Evolutionary conservation across 2,797 vertebrate species (phyloP).

Genomic region (Glossophaga mutica): DNA sequence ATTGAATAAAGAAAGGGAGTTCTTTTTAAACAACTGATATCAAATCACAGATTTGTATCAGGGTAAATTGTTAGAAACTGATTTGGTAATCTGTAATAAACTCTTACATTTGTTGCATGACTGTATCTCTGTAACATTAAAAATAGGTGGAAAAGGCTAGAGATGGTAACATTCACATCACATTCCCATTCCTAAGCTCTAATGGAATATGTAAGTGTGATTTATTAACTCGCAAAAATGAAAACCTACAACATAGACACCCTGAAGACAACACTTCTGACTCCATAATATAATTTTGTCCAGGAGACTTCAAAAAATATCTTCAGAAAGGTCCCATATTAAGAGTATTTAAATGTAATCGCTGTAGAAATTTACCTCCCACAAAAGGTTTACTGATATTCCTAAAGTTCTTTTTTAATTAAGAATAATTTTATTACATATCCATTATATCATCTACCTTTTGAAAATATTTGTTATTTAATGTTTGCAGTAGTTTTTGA

Average conservation of each 20-base stretch:
- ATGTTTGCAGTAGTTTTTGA: background rate
- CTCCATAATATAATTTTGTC: background rate
- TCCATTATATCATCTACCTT: background rate
- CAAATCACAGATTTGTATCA: background rate
- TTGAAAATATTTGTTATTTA: background rate
- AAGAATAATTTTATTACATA: background rate
- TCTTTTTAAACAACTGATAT: background rate
- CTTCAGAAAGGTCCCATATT: background rate
- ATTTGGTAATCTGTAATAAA: background rate
- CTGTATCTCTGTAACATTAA: background rate
- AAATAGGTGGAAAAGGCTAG: background rate
- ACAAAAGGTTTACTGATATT: background rate
- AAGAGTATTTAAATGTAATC: slow-evolving; percentile 2
- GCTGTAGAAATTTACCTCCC: background rate
- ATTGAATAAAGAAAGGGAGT: background rate
- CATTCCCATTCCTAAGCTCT: background rate
- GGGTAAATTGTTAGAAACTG: background rate
- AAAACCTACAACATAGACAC: background rate
- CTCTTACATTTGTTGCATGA: background rate
- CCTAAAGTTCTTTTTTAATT: background rate
- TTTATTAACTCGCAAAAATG: background rate
- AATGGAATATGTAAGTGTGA: background rate
- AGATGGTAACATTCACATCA: background rate
- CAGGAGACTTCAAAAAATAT: background rate
- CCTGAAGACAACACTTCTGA: background rate